A percentile compares a stretch with the other conserved stretches of the same genome.
These are phyloP conservation scores for Torymus aiolomorphi DNA, from an alignment of 2,888 invertebrate genomes.

Conservation along the genomic window DNA sequence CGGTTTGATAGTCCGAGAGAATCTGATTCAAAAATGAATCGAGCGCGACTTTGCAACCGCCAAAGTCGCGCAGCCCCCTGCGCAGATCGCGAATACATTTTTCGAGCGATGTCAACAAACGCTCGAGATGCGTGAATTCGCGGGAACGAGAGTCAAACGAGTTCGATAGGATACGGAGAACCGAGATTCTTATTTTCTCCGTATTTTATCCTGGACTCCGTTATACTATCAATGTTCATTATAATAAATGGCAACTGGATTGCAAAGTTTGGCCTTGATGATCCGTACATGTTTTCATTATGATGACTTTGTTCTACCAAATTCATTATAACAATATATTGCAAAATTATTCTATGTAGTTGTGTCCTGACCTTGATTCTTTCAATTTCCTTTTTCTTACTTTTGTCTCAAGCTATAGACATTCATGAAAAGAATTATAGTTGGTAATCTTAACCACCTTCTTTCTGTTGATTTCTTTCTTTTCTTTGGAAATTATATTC, in stretches of 20 bases:
- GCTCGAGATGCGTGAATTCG: too few relatives aligned
- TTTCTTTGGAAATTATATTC: conserved; percentile 99
- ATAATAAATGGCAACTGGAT: conserved; percentile 99
- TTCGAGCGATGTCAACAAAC: too few relatives aligned
- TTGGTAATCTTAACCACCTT: conserved; percentile 99
- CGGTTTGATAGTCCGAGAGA: too few relatives aligned
- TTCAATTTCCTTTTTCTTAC: conserved; percentile 89
- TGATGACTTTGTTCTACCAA: conserved; percentile 95
- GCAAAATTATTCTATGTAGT: conserved; percentile 90
- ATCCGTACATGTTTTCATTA: conserved; percentile 86
- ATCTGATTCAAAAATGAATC: too few relatives aligned
- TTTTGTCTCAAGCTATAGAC: conserved; percentile 90
- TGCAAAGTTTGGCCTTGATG: conserved; percentile 91
- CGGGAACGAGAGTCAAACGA: too few relatives aligned
- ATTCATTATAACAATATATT: conserved; percentile 98
- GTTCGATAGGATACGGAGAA: too few relatives aligned
- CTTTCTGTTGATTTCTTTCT: conserved; percentile 99
- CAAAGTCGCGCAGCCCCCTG: too few relatives aligned
- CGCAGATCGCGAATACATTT: too few relatives aligned
- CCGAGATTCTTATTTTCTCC: too few relatives aligned
- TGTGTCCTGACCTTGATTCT: conserved; percentile 93
- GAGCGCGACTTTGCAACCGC: too few relatives aligned
- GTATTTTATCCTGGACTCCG: too few relatives aligned
- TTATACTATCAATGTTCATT: conserved; percentile 98
- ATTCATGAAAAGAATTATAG: conserved; percentile 97